Evolutionary conservation across 2,888 invertebrate genomes (phyloP).

Genomic region (Macrosiphum euphorbiae): DNA sequence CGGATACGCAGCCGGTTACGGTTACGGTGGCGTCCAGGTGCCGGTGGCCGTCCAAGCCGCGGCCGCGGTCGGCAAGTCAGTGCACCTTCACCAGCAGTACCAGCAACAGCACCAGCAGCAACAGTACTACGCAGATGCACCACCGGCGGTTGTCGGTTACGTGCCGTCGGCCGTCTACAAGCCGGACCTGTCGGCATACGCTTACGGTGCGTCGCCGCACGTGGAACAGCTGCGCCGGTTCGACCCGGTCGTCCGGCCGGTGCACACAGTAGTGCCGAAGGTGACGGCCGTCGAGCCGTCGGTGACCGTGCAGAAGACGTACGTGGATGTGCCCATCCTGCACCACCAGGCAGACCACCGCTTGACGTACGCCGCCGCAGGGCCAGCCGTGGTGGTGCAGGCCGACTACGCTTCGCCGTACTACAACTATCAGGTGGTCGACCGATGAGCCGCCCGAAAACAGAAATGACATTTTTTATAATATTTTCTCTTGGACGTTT

Average conservation of each 20-base stretch:
- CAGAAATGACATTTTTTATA: neutral
- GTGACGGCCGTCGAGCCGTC: constrained; percentile 63
- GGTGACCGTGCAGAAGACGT: constrained; percentile 46
- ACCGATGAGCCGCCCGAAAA: neutral
- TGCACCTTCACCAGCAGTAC: constrained; percentile 34
- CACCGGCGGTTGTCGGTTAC: constrained; percentile 62
- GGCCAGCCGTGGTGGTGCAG: constrained; percentile 45
- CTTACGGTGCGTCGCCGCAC: constrained; percentile 72
- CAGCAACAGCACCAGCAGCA: neutral
- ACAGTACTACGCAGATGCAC: constrained; percentile 21
- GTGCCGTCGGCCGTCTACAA: constrained; percentile 65
- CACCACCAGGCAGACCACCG: constrained; percentile 14
- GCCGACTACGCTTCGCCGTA: constrained; percentile 11
- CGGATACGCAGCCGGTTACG: constrained; percentile 50
- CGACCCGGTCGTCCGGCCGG: constrained; percentile 45
- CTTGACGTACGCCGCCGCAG: constrained; percentile 67
- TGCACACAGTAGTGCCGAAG: constrained; percentile 58
- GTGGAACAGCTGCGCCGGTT: constrained; percentile 76
- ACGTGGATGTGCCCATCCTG: constrained; percentile 45
- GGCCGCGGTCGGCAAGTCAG: constrained; percentile 68
- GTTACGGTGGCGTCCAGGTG: constrained; percentile 29
- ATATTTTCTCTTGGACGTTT: neutral
- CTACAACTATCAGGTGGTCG: constrained; percentile 33
- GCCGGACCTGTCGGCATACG: constrained; percentile 65
- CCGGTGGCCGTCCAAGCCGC: constrained; percentile 63